Evolutionary conservation across 1,140 invertebrate genomes (phyloP).

Genomic region (Drosophila bocki): DNA sequence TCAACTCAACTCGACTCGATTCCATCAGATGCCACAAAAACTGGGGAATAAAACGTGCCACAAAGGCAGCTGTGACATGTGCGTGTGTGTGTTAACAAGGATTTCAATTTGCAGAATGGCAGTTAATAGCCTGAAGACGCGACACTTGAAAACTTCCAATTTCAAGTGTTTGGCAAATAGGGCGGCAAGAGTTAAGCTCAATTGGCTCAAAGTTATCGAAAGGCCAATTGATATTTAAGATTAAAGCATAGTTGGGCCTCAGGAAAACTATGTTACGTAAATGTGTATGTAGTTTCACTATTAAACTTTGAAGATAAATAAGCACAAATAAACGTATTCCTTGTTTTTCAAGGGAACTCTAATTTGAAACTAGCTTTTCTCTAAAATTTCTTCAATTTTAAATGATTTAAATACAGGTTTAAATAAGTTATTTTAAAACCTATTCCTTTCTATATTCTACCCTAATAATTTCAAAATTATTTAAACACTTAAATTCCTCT

Average conservation of each 20-base stretch:
- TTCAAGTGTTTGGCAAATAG: conserved; percentile 57
- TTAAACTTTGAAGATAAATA: too few species aligned
- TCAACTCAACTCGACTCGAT: conserved; percentile 5
- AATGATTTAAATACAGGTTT: background rate
- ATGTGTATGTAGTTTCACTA: background rate
- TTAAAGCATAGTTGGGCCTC: background rate
- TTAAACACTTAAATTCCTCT: background rate
- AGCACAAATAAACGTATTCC: background rate
- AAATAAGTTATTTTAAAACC: too few species aligned
- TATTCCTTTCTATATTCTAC: background rate
- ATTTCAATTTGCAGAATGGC: conserved; percentile 34
- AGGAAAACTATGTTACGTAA: background rate
- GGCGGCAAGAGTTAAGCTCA: conserved; percentile 10
- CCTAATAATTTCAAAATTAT: background rate
- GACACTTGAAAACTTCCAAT: conserved; percentile 48
- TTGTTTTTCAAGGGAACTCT: too few species aligned
- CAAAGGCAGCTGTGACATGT: conserved; percentile 31
- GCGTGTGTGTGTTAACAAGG: conserved; percentile 19
- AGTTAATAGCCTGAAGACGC: conserved; percentile 50
- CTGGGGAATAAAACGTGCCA: conserved; percentile 30
- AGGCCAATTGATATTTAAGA: background rate
- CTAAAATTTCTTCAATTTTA: background rate
- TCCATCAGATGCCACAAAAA: conserved; percentile 28
- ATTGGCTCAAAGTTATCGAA: conserved; percentile 3
- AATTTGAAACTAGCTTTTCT: background rate